Evolutionary conservation across 2,113 vertebrate species (phyloP), one percentile per base, ranked within the genome.

Genomic region (Tachysurus vachellii): DNA sequence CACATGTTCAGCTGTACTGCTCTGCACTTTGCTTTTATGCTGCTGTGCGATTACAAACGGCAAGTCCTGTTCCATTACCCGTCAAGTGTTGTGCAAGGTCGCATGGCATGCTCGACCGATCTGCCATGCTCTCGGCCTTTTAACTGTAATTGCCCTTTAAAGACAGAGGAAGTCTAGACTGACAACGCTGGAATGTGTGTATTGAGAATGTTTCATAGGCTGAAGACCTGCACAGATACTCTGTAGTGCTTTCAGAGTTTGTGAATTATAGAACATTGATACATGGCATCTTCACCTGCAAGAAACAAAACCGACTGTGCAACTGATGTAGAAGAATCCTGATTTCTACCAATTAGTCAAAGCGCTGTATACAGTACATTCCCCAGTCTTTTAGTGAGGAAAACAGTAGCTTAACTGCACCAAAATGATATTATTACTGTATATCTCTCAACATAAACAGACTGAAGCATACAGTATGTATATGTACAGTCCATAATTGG

Each of bases 41-140:
- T 77, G 83, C 86, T 85, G 80, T 77, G 88, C 84, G 71, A 80
- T 86, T 88, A 84, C 71, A 82, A 89, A 85, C 86, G 89, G 80
- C 59, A n/a, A 85, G 88, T 90, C 88, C 77, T 84, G 85, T 91
- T 90, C 80, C 88, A 91, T 91, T 89, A 90, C 75, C 87, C 14
- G 79, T 85, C 89, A 90, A 89, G 92, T 90, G 88, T 83, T 88
- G 88, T n/a, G 89, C 76, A 86, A 89, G 82, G 62, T 87, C 86
- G 28, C 85, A 36, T 85, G 36, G 85, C 76, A 71, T 53, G 76
- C 85, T 89, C 62, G 89, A 86, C 59, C 77, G 82, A 88, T 80
- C 88, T 47, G 50, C 85, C 61, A 82, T 28, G 84, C 87, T 87
- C 80, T 82, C 76, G 77, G 68, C 68, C 88, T 88, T 89, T 90